Evolutionary conservation across 2,888 invertebrate genomes (phyloP).

Genomic region (Apomyelois bistriatella): DNA sequence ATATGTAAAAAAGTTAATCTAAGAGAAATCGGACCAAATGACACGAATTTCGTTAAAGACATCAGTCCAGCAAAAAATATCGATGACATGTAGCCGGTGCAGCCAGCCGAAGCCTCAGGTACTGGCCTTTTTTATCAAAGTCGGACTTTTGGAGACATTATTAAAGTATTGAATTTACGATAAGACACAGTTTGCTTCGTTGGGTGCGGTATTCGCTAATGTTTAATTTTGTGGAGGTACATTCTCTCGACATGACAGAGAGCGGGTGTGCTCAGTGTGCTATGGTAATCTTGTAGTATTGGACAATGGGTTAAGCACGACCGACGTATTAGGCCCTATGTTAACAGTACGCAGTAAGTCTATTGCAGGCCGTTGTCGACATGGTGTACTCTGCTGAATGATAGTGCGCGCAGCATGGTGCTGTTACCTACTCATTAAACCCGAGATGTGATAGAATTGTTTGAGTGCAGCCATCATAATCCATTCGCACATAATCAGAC

Average conservation of each 20-base stretch:
- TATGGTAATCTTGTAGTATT: conserved; percentile 9
- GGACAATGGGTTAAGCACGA: conserved; percentile 9
- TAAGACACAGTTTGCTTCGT: conserved; percentile 45
- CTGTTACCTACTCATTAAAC: background rate
- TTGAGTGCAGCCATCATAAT: conserved; percentile 30
- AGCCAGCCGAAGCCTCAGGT: conserved; percentile 61
- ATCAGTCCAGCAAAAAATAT: conserved; percentile 72
- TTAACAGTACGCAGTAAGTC: conserved; percentile 8
- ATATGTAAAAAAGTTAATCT: conserved; percentile 77
- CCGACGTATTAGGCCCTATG: conserved; percentile 10
- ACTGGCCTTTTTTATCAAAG: conserved; percentile 57
- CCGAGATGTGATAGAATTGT: conserved; percentile 19
- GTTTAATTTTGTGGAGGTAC: conserved; percentile 17
- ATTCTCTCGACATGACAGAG: background rate
- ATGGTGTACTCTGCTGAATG: background rate
- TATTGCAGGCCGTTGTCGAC: conserved; percentile 6
- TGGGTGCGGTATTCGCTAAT: conserved; percentile 35
- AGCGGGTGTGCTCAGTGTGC: background rate
- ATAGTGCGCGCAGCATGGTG: conserved; percentile 12
- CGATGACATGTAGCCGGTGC: conserved; percentile 65
- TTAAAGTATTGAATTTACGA: conserved; percentile 75
- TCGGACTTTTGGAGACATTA: conserved; percentile 58
- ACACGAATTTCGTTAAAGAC: conserved; percentile 78
- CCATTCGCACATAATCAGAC: conserved; percentile 37
- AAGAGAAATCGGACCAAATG: conserved; percentile 76